Conservation (phyloP, 1,140 invertebrate genomes). For the Aphelinus certus region DNA sequence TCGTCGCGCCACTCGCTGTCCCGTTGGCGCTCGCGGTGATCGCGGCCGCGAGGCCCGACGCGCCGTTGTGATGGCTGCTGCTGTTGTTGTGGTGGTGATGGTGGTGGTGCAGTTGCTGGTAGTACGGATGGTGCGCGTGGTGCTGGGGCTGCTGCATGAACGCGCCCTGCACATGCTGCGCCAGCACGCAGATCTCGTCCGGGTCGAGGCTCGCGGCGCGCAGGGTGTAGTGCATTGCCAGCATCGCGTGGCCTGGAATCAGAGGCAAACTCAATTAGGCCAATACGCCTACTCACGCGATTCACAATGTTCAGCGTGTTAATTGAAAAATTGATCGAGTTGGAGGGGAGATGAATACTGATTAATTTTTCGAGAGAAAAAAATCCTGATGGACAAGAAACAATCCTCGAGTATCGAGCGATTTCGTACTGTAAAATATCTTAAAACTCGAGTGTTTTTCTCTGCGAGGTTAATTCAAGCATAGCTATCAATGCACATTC, state of each 20-base stretch:
- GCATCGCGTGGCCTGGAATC: slow-evolving; percentile 80
- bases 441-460: too few relatives aligned
- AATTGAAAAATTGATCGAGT: too few relatives aligned
- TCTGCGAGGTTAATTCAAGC: too few relatives aligned
- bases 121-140: slow-evolving; percentile 5
- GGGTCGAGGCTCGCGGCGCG: slow-evolving; percentile 67
- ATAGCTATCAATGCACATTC: too few relatives aligned
- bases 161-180: slow-evolving; percentile 60
- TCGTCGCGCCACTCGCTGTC: not conserved
- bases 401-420: too few relatives aligned
- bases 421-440: too few relatives aligned
- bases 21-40: not conserved
- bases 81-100: slow-evolving; percentile 34
- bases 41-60: not conserved
- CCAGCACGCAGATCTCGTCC: slow-evolving; percentile 62
- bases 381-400: too few relatives aligned
- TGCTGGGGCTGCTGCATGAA: slow-evolving; percentile 43
- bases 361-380: too few relatives aligned
- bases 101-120: slow-evolving; percentile 45
- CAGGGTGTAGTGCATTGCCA: slow-evolving; percentile 85
- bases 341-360: too few relatives aligned
- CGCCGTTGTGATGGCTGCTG: not conserved
- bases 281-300: too few relatives aligned
- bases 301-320: too few relatives aligned
- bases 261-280: not conserved